Conservation (phyloP, 2,797 vertebrate species). For the Acanthurus leucopareius region DNA sequence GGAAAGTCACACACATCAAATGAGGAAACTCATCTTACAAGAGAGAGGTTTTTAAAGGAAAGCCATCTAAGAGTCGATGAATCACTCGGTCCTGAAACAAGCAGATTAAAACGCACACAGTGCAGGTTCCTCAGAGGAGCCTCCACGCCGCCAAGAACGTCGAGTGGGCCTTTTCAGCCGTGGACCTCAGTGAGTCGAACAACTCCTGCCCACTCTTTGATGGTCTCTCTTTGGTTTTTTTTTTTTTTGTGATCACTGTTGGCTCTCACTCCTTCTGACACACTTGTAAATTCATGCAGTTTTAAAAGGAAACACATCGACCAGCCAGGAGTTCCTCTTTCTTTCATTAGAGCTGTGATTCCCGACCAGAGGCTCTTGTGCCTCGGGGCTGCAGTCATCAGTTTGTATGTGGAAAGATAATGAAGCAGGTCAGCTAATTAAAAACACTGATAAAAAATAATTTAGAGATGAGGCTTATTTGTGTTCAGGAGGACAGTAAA, state of each 20-base stretch:
- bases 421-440: no score
- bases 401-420: neutral
- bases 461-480: neutral
- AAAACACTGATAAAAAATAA: neutral
- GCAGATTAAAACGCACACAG: slow-evolving; percentile 71
- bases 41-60: slow-evolving; percentile 45
- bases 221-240: slow-evolving; percentile 73
- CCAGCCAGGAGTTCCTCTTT: slow-evolving; percentile 42
- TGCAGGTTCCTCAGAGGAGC: slow-evolving; percentile 63
- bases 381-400: neutral
- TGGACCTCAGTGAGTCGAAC: slow-evolving; percentile 66
- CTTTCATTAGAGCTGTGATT: slow-evolving; percentile 36
- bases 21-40: slow-evolving; percentile 51
- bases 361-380: neutral
- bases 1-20: slow-evolving; percentile 60
- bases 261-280: slow-evolving; percentile 66
- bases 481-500: neutral
- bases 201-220: slow-evolving; percentile 76
- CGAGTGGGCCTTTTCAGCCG: slow-evolving; percentile 75
- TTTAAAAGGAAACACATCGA: slow-evolving; percentile 43
- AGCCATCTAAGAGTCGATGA: slow-evolving; percentile 66
- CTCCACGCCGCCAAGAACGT: slow-evolving; percentile 64
- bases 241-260: slow-evolving; percentile 58
- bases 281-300: slow-evolving; percentile 63
- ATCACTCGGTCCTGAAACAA: slow-evolving; percentile 72